Evolutionary conservation across 2,797 vertebrate genomes (phyloP).

Genomic region (Scarus forsteni): DNA sequence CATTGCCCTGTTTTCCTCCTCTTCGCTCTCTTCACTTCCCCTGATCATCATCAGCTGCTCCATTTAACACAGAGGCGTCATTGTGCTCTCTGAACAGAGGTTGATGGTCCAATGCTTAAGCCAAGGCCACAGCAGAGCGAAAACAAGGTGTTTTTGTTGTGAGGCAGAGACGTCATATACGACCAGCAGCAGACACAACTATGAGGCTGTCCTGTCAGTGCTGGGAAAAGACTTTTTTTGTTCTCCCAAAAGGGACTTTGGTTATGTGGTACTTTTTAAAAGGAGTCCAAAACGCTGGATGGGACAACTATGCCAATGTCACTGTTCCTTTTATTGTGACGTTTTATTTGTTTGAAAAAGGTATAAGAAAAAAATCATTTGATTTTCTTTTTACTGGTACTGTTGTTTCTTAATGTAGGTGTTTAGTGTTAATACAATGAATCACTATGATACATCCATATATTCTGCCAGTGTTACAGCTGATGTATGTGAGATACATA

Average conservation of each 20-base stretch:
- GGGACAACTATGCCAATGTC: too few species aligned
- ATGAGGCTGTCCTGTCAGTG: constrained; percentile 12
- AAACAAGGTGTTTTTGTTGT: constrained; percentile 29
- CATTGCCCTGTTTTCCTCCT: constrained; percentile 28
- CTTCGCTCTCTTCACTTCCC: constrained; percentile 17
- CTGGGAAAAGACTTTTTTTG: background rate
- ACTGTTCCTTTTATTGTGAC: too few species aligned
- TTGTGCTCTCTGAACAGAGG: constrained; percentile 47
- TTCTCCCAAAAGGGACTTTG: too few species aligned
- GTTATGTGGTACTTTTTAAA: constrained; percentile 1
- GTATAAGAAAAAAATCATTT: too few species aligned
- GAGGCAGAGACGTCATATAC: background rate
- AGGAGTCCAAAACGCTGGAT: background rate
- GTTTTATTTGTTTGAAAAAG: too few species aligned
- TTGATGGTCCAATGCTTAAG: constrained; percentile 55
- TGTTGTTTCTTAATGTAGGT: too few species aligned
- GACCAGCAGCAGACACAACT: constrained; percentile 13
- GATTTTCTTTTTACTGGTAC: too few species aligned
- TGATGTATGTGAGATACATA: too few species aligned
- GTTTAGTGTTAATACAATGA: too few species aligned
- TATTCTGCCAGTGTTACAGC: too few species aligned
- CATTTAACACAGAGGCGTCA: constrained; percentile 45
- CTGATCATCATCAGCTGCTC: constrained; percentile 35
- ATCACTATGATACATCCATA: too few species aligned
- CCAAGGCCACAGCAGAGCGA: constrained; percentile 12